Evolutionary conservation across 2,888 invertebrate species (phyloP).

Genomic region (Melanostoma scalare): DNA sequence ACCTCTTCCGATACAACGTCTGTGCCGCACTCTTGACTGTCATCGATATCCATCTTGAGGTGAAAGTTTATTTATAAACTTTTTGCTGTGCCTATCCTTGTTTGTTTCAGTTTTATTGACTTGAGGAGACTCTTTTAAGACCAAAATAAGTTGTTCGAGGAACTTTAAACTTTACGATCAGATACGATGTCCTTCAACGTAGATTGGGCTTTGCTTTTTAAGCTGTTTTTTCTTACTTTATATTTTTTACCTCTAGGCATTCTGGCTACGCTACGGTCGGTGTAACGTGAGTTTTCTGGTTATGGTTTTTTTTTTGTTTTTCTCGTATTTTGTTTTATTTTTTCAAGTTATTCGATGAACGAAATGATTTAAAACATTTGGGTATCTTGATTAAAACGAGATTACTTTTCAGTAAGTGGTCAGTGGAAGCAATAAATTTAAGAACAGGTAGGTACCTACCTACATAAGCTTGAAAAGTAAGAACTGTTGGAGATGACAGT

Average conservation of each 20-base stretch:
- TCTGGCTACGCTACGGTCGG: neutral
- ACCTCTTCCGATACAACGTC: neutral
- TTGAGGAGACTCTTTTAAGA: slow-evolving; percentile 21
- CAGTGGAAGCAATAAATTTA: too few relatives aligned
- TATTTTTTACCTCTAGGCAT: neutral
- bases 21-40: neutral
- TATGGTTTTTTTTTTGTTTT: neutral
- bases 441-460: too few relatives aligned
- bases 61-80: slow-evolving; percentile 52
- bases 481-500: too few relatives aligned
- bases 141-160: slow-evolving; percentile 47
- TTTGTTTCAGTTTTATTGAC: slow-evolving; percentile 42
- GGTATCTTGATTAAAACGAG: too few relatives aligned
- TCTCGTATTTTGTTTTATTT: too few relatives aligned
- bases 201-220: neutral
- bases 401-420: too few relatives aligned
- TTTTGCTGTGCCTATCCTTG: slow-evolving; percentile 26
- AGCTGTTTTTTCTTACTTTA: neutral
- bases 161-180: slow-evolving; percentile 33
- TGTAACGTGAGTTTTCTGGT: neutral
- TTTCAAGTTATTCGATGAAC: too few relatives aligned
- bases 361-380: too few relatives aligned
- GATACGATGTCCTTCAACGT: slow-evolving; percentile 41
- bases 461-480: too few relatives aligned
- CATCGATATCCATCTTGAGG: slow-evolving; percentile 45